Percentiles rank a stretch among this genome's conserved stretches.
Conservation (phyloP, 2,113 vertebrate species). For the Alethe diademata region DNA sequence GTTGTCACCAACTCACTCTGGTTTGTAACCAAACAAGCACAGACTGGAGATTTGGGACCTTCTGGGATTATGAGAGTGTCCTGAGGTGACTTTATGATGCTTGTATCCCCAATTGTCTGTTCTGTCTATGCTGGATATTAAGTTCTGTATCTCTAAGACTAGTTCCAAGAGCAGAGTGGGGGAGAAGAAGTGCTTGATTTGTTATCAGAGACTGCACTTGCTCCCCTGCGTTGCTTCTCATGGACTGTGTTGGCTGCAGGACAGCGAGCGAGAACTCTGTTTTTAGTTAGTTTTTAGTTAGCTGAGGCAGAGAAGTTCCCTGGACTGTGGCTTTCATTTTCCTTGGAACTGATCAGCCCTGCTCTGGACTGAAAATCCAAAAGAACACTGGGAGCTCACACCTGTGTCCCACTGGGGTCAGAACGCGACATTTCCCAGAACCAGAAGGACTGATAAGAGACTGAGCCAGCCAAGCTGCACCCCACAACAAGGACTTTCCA, state of each 20-base stretch:
- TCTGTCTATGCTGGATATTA: neutral
- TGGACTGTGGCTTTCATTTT: neutral
- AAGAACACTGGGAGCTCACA: neutral
- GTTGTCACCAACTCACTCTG: accelerated
- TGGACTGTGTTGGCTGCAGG: neutral
- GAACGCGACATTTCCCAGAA: too few relatives aligned
- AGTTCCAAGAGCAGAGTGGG: neutral
- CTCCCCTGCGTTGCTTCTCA: neutral
- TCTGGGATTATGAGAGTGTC: neutral
- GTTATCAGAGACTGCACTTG: neutral
- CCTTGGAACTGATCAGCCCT: neutral
- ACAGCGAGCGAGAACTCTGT: accelerated
- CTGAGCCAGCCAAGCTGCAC: too few relatives aligned
- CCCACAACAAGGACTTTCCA: neutral
- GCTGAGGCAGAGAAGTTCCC: neutral
- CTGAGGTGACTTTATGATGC: neutral
- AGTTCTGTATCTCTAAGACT: neutral
- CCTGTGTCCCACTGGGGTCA: too few relatives aligned
- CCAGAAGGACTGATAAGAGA: too few relatives aligned
- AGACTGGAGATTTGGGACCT: neutral
- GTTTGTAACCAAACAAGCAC: neutral
- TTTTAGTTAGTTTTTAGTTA: neutral
- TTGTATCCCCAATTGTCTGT: neutral
- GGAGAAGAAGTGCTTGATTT: accelerated
- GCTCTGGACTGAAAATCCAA: neutral